Base-by-base conservation (phyloP, 2,113 vertebrate species). In the Hemiscyllium ocellatum region DNA sequence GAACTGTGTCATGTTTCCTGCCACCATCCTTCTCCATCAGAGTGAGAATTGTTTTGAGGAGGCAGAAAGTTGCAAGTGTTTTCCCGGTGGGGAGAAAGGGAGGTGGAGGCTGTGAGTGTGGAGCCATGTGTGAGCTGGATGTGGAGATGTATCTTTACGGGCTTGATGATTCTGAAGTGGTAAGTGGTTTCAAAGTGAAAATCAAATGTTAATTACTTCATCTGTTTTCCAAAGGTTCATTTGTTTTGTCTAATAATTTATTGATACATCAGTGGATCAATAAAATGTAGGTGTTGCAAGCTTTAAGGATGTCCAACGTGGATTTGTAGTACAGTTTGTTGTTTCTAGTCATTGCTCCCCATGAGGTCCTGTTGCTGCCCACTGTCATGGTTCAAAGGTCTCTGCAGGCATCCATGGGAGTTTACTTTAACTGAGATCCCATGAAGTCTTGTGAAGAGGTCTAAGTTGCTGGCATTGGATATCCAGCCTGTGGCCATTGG, bases 141-240 rank as follows among this genome's bases (percentile, higher is more conserved):
- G 96, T 95, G 56, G 96, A 96, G 97, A 97, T 96, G 97, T 97
- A 97, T 96, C 96, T 97, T 96, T 96, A 96, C 78, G 96, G 93
- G 96, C 96, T 96, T 96, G 96, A 97, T 97, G 97, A 98, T 96
- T 97, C 97, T 96, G 96, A 97, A 96, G 96, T n/a, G 96, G 96
- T 97, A 96, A 96, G 97, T 96, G 65, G 52, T 4, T 37, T 90
- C 20, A 5, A 95, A 96, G 95, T 96, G 96, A 94, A 86, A 96
- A 72, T n/a, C 68, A 8, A 37, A 37, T 8, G 33, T 66, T 6
- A 66, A 37, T 12, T 24, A 87, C 85, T 87, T 86, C 37, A 86
- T 33, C 56, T 37, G 56, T n/a, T 90, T 65, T 65, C 89, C 33
- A 37, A 13, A 1, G n/a, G 13, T 61, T 91, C 1, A 17, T 65